phyloP scores from a whole-genome alignment of 2,113 vertebrate genomes.

The Heterochromis multidens region DNA sequence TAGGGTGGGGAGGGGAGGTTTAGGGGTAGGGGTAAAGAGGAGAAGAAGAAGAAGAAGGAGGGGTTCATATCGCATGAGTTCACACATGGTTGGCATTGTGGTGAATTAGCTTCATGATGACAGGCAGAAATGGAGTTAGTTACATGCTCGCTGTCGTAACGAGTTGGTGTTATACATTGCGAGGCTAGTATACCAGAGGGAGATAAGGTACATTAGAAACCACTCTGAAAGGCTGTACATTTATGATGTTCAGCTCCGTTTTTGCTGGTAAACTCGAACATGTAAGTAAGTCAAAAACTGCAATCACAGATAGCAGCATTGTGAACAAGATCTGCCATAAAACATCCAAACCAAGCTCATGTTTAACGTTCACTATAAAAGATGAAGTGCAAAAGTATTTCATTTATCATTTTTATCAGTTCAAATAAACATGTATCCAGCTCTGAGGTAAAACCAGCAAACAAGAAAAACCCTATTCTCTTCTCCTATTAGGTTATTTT shows the following conservation, averaged over 20 bases:
- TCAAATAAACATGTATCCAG: not conserved
- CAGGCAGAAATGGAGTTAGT: constrained; percentile 72
- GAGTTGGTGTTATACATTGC: constrained; percentile 68
- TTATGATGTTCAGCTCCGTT: constrained; percentile 60
- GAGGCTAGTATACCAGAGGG: constrained; percentile 63
- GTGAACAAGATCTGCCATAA: not conserved
- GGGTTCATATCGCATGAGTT: constrained; percentile 70
- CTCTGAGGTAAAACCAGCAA: not conserved
- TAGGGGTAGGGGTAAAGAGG: not conserved
- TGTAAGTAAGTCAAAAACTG: not conserved
- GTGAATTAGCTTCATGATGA: constrained; percentile 73
- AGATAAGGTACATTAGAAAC: constrained; percentile 63
- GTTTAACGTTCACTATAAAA: not conserved
- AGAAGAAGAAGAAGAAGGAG: constrained; percentile 33
- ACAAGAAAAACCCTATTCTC: not conserved
- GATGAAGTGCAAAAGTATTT: not conserved
- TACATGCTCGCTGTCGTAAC: constrained; percentile 58
- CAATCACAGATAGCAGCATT: not conserved
- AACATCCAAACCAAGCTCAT: not conserved
- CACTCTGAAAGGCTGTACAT: constrained; percentile 55
- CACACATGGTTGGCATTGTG: constrained; percentile 75
- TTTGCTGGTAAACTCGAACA: constrained; percentile 3
- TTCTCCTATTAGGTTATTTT: not conserved
- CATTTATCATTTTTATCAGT: not conserved
- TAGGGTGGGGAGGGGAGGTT: not conserved